These are phyloP conservation scores for Sinohyriopsis cumingii DNA, from an alignment of 2,888 invertebrate species.

Conservation along the genomic window DNA sequence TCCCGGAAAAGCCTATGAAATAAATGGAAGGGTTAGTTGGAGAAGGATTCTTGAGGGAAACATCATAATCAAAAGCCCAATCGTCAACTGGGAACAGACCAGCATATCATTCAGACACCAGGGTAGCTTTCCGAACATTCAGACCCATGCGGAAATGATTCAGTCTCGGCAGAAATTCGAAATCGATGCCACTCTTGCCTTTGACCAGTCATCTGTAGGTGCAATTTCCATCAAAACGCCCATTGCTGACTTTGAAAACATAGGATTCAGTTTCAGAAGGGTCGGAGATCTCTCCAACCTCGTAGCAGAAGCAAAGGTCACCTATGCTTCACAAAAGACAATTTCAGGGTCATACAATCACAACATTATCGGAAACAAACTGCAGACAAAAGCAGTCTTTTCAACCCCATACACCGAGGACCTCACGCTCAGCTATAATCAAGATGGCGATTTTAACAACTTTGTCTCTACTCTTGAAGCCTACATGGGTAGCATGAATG, in stretches of 20 bases:
- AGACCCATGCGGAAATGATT: constrained; percentile 16
- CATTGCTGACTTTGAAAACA: constrained; percentile 39
- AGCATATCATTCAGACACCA: constrained; percentile 15
- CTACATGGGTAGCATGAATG: constrained; percentile 19
- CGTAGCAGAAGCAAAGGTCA: constrained; percentile 18
- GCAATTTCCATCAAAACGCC: constrained; percentile 42
- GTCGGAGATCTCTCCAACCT: constrained; percentile 18
- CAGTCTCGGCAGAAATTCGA: constrained; percentile 12
- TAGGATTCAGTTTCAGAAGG: constrained; percentile 19
- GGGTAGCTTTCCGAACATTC: constrained; percentile 16
- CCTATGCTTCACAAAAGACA: constrained; percentile 20
- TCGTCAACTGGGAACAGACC: constrained; percentile 23
- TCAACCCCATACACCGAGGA: constrained; percentile 35
- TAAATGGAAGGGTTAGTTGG: constrained; percentile 13
- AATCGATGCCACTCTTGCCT: constrained; percentile 3
- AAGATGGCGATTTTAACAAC: constrained; percentile 21
- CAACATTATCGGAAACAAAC: constrained; percentile 5
- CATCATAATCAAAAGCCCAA: constrained; percentile 39
- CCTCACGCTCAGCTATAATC: constrained; percentile 19
- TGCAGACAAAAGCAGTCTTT: constrained; percentile 12
- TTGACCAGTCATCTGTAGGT: constrained; percentile 15
- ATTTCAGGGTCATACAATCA: constrained; percentile 19
- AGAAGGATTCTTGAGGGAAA: constrained; percentile 15
- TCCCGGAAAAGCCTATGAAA: constrained; percentile 8
- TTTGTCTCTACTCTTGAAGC: constrained; percentile 17